Base-by-base conservation (phyloP, 1,140 invertebrate genomes). In the Mercenaria mercenaria region DNA sequence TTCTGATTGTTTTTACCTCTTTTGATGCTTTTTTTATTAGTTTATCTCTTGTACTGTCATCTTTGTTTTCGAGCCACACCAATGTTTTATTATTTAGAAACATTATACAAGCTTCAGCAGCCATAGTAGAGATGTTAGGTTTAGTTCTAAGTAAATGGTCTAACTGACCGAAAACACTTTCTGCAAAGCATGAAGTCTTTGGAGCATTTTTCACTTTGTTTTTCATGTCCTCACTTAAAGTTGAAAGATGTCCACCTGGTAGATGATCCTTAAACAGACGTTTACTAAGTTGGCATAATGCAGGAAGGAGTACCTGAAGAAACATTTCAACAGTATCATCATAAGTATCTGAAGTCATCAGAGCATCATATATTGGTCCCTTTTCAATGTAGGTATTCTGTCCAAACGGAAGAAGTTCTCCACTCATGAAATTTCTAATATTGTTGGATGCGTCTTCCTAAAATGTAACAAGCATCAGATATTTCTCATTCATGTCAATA, bases 41-140 rank as follows among this genome's bases (percentile, higher is more conserved):
- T 67, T 59, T 43, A 0, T 59, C 13, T 47, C 18, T 76, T 87
- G 79, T 56, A 18, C 2, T 69, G 39, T 87, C 74, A 87, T 50
- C 64, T 67, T 79, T 77, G 26, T n/a, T 29, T 18, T 64, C 43
- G 26, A 87, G 67, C 85, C 85, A 87, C 18, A 52, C 52, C 29
- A 80, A 41, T 39, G 85, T 80, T 8, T 61, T 88, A 80, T 88
- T 88, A 59, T 88, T 87, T 6, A 39, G 39, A 80, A 88, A 88
- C 77, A 80, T 80, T 50, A 88, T 88, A 13, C 23, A 80, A 34
- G 85, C 85, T 43, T 80, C 76, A 37, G 85, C 74, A 67, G 74
- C 77, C 34, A 88, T 1, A 18, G 77, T 88, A 26, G 32, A 69
- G 3, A 88, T 69, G n/a, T 56, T 80, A 29, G 85, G 85, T 88